Conservation (phyloP, 1,140 invertebrate genomes). For the Drosophila lowei region DNA sequence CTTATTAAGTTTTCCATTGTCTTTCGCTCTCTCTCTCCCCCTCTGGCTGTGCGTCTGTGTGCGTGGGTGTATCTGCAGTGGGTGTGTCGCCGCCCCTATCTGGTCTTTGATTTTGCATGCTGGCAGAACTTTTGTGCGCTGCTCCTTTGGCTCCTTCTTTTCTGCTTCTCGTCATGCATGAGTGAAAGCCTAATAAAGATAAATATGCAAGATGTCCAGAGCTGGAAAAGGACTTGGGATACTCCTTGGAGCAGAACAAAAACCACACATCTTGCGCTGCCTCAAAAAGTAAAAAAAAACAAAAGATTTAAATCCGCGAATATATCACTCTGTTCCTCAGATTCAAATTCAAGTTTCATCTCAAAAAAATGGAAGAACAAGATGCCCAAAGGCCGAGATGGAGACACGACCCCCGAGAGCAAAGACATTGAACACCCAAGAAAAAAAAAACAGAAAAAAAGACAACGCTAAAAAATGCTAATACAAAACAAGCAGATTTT, state of each 20-base stretch:
- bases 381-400: constrained; percentile 41
- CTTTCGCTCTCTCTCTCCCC: constrained; percentile 5
- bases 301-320: constrained; percentile 38
- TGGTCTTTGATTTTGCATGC: constrained; percentile 56
- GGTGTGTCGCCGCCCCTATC: constrained; percentile 13
- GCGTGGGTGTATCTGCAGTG: constrained; percentile 12
- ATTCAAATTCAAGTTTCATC: constrained; percentile 2
- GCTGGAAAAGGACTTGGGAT: constrained; percentile 8
- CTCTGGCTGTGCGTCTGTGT: constrained; percentile 20
- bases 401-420: constrained; percentile 6
- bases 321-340: constrained; percentile 39
- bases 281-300: constrained; percentile 13
- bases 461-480: constrained; percentile 63
- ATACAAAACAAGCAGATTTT: constrained; percentile 80
- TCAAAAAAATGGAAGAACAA: constrained; percentile 3
- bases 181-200: constrained; percentile 79
- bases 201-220: constrained; percentile 55
- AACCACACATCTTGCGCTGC: neutral
- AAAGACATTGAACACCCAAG: constrained; percentile 45
- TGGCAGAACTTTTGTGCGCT: constrained; percentile 62
- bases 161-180: constrained; percentile 52
- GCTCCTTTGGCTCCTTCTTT: constrained; percentile 30
- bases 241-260: neutral
- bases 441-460: neutral
- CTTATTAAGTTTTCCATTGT: constrained; percentile 71